Base-by-base conservation (phyloP, 2,888 invertebrate genomes). In the Perithous albicinctus region DNA sequence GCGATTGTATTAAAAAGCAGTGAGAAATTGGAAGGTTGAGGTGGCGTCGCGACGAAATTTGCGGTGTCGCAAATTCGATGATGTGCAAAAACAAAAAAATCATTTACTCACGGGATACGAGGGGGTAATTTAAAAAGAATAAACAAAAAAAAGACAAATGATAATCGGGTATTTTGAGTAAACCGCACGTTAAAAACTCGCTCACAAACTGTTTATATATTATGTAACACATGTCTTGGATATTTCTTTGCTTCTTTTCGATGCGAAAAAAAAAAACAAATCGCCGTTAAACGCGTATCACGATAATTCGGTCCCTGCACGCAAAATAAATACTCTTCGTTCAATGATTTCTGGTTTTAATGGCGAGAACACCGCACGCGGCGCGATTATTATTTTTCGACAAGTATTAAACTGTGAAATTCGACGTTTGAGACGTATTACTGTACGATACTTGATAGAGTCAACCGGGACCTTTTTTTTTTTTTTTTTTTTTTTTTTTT, bases 401-500 rank as follows among this genome's bases (percentile, higher is more conserved):
- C 69, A 78, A 85, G 70, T 88, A 84, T 84, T 81, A 79, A 86
- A 81, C 46, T 80, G 74, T 80, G 75, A 75, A 82, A 83, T 85
- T 86, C 83, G 72, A 82, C 84, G 85, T 84, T 75, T 86, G 63
- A 78, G 70, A 86, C 86, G 85, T 88, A 86, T 85, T n/a, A 85
- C 66, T 87, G 86, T 84, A 88, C 80, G 87, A 86, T 84, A 86
- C 81, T 88, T 69, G 78, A 85, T 87, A 75, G 76, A 82, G 72
- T 85, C 76, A 84, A 86, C 66, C 64, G 51, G 72, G 48, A 43
- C 41, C 46, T 67, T 10, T 43, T 23, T 63, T 41, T 46, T 66
- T 66, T 66, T 43, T 43, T 20, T 72, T 32, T 72, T 29, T 15
- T 18, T 12, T 59, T 76, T 75, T 66, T 78, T 82, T 78, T 82